Evolutionary conservation across 2,888 invertebrate genomes (phyloP).

Genomic region (Hecatera dysodea): DNA sequence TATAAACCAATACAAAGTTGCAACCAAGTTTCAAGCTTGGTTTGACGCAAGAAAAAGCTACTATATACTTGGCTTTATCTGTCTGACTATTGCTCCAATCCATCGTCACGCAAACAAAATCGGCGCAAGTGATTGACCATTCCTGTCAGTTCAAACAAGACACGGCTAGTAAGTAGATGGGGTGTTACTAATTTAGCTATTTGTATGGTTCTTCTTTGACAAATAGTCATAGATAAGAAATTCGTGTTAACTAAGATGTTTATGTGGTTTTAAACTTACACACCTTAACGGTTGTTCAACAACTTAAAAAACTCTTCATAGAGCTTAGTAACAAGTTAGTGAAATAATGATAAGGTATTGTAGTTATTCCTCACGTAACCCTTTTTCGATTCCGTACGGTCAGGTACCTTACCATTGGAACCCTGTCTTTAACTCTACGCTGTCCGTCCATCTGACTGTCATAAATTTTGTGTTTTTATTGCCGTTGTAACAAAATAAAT

Average conservation of each 20-base stretch:
- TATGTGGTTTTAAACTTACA: conserved; percentile 72
- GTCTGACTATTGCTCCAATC: neutral
- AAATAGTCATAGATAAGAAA: conserved; percentile 83
- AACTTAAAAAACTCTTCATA: neutral
- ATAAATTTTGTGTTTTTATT: neutral
- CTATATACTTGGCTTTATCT: neutral
- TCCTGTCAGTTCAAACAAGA: conserved; percentile 58
- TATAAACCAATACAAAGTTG: neutral
- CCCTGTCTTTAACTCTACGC: neutral
- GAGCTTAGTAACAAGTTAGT: neutral
- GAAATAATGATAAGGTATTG: no score
- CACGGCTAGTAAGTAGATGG: conserved; percentile 64
- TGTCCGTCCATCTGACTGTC: neutral
- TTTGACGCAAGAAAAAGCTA: neutral
- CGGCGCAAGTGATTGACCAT: conserved; percentile 20
- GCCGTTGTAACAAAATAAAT: no score
- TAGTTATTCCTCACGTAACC: neutral
- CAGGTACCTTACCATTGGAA: neutral
- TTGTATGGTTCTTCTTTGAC: conserved; percentile 84
- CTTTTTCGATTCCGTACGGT: neutral
- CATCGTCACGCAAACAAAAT: conserved; percentile 14
- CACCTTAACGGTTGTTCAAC: conserved; percentile 15
- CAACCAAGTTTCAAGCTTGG: neutral
- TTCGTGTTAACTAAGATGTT: conserved; percentile 84
- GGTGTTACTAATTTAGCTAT: conserved; percentile 81